Percentiles rank a stretch among this genome's conserved stretches.
Evolutionary conservation across 2,797 vertebrate genomes (phyloP).

Genomic region (Urocyon cinereoargenteus): DNA sequence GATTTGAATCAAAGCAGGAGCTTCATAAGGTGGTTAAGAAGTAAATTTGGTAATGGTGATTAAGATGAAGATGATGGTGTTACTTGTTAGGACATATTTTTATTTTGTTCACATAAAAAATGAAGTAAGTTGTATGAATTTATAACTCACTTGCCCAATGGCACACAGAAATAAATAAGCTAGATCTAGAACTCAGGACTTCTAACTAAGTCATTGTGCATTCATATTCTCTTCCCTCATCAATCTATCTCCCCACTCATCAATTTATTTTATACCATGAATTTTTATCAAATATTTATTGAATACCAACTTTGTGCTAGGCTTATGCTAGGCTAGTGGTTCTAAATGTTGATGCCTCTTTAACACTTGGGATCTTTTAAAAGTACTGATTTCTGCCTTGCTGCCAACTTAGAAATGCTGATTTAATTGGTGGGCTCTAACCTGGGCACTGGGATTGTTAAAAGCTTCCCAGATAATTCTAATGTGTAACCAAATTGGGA

Average conservation of each 20-base stretch:
- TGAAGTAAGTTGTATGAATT: not conserved
- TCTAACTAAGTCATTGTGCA: not conserved
- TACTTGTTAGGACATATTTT: not conserved
- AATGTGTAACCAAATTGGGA: not conserved
- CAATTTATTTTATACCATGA: not conserved
- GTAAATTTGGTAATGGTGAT: not conserved
- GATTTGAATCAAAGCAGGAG: not conserved
- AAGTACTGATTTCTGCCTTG: not conserved
- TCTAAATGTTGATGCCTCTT: not conserved
- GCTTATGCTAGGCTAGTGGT: not conserved
- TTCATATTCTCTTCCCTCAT: not conserved
- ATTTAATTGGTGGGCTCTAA: not conserved
- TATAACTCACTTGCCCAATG: not conserved
- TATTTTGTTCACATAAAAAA: not conserved
- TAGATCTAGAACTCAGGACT: not conserved
- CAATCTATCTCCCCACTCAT: not conserved
- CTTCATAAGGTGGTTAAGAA: not conserved
- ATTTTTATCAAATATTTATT: not conserved
- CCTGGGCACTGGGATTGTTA: not conserved
- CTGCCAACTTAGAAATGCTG: not conserved
- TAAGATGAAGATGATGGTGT: not conserved
- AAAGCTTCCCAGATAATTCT: not conserved
- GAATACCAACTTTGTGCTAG: not conserved
- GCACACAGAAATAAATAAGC: not conserved
- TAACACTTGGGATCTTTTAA: not conserved